Conservation (phyloP, 2,888 invertebrate species). For the Protophormia terraenovae region DNA sequence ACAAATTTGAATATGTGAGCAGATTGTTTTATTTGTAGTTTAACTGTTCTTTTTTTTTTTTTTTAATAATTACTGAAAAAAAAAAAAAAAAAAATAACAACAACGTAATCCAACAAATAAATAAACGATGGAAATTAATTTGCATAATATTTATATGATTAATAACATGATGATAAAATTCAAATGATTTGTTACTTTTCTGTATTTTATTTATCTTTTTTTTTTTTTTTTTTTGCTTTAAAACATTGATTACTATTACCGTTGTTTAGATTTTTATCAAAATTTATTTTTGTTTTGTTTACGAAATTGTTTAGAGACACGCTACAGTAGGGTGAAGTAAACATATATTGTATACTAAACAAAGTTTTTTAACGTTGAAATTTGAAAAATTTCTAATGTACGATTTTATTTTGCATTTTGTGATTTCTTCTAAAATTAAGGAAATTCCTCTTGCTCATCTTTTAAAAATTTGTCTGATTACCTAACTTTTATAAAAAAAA, state of each 20-base stretch:
- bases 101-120: slow-evolving; percentile 29
- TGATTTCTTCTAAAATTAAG: too few relatives aligned
- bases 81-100: too few relatives aligned
- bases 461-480: too few relatives aligned
- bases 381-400: too few relatives aligned
- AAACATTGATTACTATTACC: neutral
- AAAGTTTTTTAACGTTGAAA: too few relatives aligned
- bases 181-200: slow-evolving; percentile 44
- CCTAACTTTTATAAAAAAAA: too few relatives aligned
- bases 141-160: slow-evolving; percentile 54
- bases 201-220: neutral
- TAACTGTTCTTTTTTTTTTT: neutral
- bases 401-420: too few relatives aligned
- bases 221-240: neutral
- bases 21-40: neutral
- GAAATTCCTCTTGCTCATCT: too few relatives aligned
- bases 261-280: neutral
- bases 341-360: too few relatives aligned
- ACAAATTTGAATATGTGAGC: neutral
- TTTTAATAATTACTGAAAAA: neutral
- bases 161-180: slow-evolving; percentile 36
- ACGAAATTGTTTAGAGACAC: neutral
- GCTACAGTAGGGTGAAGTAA: neutral
- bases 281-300: neutral
- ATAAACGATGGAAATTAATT: slow-evolving; percentile 29